Base-by-base conservation (phyloP, 2,113 vertebrate species). In the Urocolius indicus region DNA sequence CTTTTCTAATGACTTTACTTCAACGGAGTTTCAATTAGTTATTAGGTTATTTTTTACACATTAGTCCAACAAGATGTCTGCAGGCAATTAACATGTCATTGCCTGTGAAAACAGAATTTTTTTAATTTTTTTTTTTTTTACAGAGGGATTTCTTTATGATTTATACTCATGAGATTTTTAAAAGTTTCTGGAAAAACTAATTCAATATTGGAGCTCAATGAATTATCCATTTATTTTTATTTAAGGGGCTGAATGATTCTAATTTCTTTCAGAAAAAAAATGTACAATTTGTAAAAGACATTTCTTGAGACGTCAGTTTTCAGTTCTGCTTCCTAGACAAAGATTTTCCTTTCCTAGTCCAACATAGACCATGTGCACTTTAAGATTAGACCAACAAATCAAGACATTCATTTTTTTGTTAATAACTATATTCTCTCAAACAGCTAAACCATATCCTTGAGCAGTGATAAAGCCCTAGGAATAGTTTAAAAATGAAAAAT, bases 1-100 rank as follows among this genome's bases (percentile, higher is more conserved):
- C 78, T 93, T 97, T 94, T 80, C 84, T 96, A 97, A 96, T 97
- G 79, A 94, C 93, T 96, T 96, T 83, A 94, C 96, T 96, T 96
- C 89, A 90, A n/a, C 92, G 58, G 43, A 83, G 63, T 95, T 95
- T 95, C 94, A 95, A 96, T 96, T 96, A 94, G 71, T 96, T 94
- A 95, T 87, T 90, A 95, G 80, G 92, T 94, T 96, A 94, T 97
- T 97, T 97, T 97, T 94, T 96, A 94, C 90, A 93, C 93, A 95
- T 95, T 96, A 95, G 74, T 81, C 82, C 87, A 95, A 95, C 83
- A 95, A 92, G 87, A 82, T 93, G 34, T 78, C 94, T 96, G 77
- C 58, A 90, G 77, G 89, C 94, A 96, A 96, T 96, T 95, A 97
- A 95, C 24, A 66, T 83, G 92, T 85, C 82, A 95, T 29, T 93